Evolutionary conservation across 2,113 vertebrate species (phyloP), one percentile per base, ranked within the genome.

Genomic region (Callopanchax toddi): DNA sequence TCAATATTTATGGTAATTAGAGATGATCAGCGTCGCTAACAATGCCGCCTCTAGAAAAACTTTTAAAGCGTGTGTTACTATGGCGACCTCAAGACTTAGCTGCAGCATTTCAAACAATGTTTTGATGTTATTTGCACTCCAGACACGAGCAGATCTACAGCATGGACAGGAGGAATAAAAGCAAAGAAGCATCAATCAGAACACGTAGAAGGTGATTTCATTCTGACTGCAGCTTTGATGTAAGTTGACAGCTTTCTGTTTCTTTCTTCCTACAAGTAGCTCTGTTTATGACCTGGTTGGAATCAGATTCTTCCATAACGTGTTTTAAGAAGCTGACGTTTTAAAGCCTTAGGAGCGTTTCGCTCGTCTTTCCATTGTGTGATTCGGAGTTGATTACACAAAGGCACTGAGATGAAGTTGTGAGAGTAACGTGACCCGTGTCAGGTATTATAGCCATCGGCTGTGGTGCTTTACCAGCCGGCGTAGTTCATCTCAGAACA

Each of bases 401-500:
- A 83, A 84, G 75, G 72, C 57, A 43, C 66, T 43, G 69, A 55
- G 60, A 74, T 79, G 78, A 70, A 70, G 78, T 79, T 64, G 39
- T 71, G 21, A 45, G 59, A 25, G 85, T 87, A 83, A 90, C 59
- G 29, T 61, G 70, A 89, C 59, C 81, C 49, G 12, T 51, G 70
- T 76, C 63, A 60, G 77, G 79, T 60, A 64, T 51, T 52, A 8
- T 61, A 67, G 84, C 79, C 71, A 46, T 23, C 67, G 61, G 87
- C 76, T 26, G 67, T 0, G 52, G 25, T 21, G 66, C 67, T 87
- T 77, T 66, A 81, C 56, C 6, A 53, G 62, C 70, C 34, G 36
- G 51, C 43, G 25, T 72, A 76, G 82, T 78, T 84, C 59, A 79
- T 71, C 71, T 62, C 20, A 74, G 81, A 90, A 89, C 86, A 89